Percentiles rank a stretch among this genome's conserved stretches.
Evolutionary conservation across 2,113 vertebrate species (phyloP).

Genomic region (Vidua macroura): DNA sequence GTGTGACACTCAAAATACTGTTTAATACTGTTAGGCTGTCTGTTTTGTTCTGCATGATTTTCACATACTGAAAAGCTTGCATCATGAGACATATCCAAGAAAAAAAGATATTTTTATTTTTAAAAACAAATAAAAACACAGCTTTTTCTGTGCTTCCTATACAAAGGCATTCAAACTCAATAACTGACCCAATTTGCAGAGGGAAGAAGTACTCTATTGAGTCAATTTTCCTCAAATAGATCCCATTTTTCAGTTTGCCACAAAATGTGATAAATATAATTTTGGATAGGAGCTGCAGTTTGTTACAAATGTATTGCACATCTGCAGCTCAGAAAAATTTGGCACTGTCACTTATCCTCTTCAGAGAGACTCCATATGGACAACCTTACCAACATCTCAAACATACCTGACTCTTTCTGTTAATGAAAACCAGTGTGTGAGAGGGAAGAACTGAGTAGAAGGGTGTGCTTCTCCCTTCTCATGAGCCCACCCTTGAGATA

Average conservation of each 20-base stretch:
- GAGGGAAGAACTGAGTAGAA: background rate
- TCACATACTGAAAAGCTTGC: background rate
- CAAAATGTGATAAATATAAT: slow-evolving; percentile 28
- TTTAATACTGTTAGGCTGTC: background rate
- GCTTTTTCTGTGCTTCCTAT: background rate
- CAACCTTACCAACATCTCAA: background rate
- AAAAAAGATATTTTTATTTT: background rate
- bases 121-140: background rate
- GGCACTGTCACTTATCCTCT: background rate
- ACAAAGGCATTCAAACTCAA: background rate
- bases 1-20: background rate
- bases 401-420: background rate
- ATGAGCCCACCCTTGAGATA: background rate
- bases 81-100: background rate
- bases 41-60: background rate
- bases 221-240: background rate
- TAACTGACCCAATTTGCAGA: background rate
- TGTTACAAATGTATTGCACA: slow-evolving; percentile 44
- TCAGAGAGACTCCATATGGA: slow-evolving; percentile 1
- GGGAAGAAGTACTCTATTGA: background rate
- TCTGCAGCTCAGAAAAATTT: slow-evolving; percentile 45
- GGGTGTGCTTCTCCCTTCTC: background rate
- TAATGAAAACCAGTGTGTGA: background rate
- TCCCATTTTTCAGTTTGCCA: slow-evolving; percentile 26
- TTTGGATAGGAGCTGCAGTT: slow-evolving; percentile 20